These are phyloP conservation scores for Eulemur rufifrons DNA, from an alignment of 2,113 vertebrate genomes.

Conservation along the genomic window DNA sequence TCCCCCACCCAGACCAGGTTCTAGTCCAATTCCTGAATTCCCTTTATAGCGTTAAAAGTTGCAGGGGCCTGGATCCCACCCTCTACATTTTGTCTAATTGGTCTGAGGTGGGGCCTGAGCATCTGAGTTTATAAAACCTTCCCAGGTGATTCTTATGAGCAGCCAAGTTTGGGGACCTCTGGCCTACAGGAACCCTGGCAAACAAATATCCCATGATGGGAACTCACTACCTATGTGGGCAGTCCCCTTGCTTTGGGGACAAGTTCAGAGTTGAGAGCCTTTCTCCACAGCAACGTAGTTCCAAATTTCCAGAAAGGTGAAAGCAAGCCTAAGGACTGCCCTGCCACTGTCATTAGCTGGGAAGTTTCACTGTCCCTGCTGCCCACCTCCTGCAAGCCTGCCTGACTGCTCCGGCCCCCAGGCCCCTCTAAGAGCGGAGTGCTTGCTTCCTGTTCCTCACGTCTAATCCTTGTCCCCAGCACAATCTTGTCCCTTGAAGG, in stretches of 20 bases:
- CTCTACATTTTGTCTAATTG: no score
- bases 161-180: neutral
- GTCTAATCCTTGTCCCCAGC: accelerated
- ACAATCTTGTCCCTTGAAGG: no score
- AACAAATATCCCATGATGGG: neutral
- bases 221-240: neutral
- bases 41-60: neutral
- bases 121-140: neutral
- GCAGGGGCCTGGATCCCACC: neutral
- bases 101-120: neutral
- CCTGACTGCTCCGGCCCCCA: neutral
- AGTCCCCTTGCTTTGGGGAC: neutral
- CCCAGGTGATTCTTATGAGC: neutral
- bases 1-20: neutral
- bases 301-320: neutral
- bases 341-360: accelerated
- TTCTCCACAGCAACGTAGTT: neutral
- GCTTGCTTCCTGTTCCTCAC: neutral
- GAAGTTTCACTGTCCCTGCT: neutral
- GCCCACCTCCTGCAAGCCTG: neutral
- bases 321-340: neutral
- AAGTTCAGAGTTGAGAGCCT: neutral
- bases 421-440: accelerated
- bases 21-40: neutral
- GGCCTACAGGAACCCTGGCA: neutral